Evolutionary conservation across 2,888 invertebrate species (phyloP).

Genomic region (Muschampia plurimacula): DNA sequence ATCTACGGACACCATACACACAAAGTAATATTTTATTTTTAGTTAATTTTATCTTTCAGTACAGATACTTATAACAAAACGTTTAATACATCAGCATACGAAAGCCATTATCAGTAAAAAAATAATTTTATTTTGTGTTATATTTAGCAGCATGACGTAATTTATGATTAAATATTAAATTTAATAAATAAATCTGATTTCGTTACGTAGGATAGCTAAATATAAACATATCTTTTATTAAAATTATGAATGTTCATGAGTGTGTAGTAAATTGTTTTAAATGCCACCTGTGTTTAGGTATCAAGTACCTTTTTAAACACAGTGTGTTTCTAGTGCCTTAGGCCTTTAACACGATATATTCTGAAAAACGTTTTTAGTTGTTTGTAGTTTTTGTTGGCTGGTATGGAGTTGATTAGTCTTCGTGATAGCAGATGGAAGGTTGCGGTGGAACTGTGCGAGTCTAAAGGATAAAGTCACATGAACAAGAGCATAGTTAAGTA

Average conservation of each 20-base stretch:
- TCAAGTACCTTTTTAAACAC: slow-evolving; percentile 19
- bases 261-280: slow-evolving; percentile 23
- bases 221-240: slow-evolving; percentile 37
- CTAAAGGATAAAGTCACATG: no score
- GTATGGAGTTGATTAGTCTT: not conserved
- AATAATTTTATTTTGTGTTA: not conserved
- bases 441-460: no score
- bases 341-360: slow-evolving; percentile 19
- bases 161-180: not conserved
- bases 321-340: slow-evolving; percentile 39
- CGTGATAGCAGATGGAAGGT: not conserved
- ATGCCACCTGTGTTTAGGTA: slow-evolving; percentile 34
- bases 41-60: no score
- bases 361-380: not conserved
- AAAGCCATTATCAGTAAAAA: not conserved
- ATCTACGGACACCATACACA: no score
- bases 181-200: slow-evolving; percentile 4
- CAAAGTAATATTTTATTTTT: no score
- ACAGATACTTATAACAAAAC: no score
- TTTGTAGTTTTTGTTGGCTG: not conserved
- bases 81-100: no score
- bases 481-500: no score
- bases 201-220: slow-evolving; percentile 31
- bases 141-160: no score
- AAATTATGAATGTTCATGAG: slow-evolving; percentile 8